Evolutionary conservation across 2,888 invertebrate genomes (phyloP), one percentile per base, ranked within the genome.

Genomic region (Scelioninae gen. 2): DNA sequence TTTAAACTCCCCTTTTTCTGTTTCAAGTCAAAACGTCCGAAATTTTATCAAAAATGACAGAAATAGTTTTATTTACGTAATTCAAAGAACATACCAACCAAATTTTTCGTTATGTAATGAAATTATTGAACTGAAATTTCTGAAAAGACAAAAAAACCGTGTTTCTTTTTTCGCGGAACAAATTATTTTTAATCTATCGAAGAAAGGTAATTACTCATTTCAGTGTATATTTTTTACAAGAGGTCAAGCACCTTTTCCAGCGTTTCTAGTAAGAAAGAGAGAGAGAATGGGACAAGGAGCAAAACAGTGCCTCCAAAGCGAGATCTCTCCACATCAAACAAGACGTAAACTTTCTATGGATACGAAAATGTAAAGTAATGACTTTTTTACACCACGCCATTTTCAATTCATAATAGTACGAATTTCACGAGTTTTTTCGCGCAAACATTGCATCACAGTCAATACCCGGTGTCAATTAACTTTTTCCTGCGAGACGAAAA

Each of bases 241-340:
- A 22, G 71, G 71, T 71, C 71, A 65, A 65, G 15, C 58, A 71
- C 60, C 64, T 71, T 58, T 33, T 7, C 35, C 37, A 28, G 16
- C 45, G 25, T 70, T 37, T 50, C 48, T 31, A 50, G 46, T 13
- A 19, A 52, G 18, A 69, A 39, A 53, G 22, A 39, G 13, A 58
- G 18, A 60, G 35, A 61, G 31, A 46, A n/a, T 45, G 31, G 37
- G n/a, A 53, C 45, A 37, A 55, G 41, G 46, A 48, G 31, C 46
- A 43, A 46, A 37, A 46, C 35, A 37, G 48, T 35, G 18, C n/a
- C 16, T 71, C 35, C 5, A 39, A 52, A 52, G 45, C 25, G 22
- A 48, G 65, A 72, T 72, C 72, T 67, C 67, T 72, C 72, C 53
- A 50, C 52, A 57, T 50, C 58, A 67, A 72, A 72, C 43, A 61